Conservation (phyloP, 2,888 invertebrate species). For the Erebia epiphron region DNA sequence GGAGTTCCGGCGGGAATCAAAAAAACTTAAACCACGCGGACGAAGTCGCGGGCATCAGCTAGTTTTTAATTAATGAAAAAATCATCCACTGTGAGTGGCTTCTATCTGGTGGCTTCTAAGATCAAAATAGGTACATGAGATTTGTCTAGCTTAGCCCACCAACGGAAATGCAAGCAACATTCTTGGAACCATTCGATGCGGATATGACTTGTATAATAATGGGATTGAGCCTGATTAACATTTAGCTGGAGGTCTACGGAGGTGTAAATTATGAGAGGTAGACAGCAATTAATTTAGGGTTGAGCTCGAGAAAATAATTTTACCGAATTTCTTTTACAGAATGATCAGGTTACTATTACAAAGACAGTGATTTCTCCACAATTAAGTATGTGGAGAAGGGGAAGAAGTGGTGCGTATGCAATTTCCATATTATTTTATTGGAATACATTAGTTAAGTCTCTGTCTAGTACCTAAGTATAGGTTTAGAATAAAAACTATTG, state of each 20-base stretch:
- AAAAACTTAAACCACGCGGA: too few species aligned
- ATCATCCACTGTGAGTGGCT: neutral
- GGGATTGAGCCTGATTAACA: neutral
- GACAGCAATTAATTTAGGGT: neutral
- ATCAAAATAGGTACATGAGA: neutral
- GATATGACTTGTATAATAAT: neutral
- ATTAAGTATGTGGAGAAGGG: too few species aligned
- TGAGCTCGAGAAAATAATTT: neutral
- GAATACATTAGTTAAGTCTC: too few species aligned
- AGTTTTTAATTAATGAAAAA: too few species aligned
- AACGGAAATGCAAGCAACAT: neutral
- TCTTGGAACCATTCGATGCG: neutral
- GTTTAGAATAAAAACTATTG: too few species aligned
- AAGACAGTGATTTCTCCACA: too few species aligned
- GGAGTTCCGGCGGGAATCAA: too few species aligned
- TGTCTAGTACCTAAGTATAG: too few species aligned
- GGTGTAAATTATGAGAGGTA: neutral
- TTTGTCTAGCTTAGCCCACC: neutral
- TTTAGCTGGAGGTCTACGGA: neutral
- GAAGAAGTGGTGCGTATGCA: too few species aligned
- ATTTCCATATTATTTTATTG: too few species aligned
- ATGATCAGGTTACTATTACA: too few species aligned
- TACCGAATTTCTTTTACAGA: neutral
- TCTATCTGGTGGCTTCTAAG: neutral
- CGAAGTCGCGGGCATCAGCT: too few species aligned